phyloP scores from a whole-genome alignment of 2,113 vertebrate species.

The Phoenicopterus ruber region DNA sequence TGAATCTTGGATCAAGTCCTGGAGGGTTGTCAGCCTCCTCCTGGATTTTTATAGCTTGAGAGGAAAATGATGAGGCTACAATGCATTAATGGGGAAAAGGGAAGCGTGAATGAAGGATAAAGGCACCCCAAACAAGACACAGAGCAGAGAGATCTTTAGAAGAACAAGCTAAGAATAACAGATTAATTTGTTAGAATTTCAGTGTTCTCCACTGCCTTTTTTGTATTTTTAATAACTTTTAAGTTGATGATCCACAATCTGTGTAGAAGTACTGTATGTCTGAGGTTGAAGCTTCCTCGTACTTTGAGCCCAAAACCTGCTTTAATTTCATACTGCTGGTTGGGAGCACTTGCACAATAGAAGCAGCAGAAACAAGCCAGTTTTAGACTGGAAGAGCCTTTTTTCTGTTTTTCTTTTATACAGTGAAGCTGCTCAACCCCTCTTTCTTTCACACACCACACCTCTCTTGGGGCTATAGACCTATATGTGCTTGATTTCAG shows the following conservation, averaged over 20 bases:
- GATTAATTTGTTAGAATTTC: neutral
- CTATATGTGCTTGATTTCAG: neutral
- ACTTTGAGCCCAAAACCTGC: neutral
- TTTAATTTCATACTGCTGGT: neutral
- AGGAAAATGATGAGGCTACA: neutral
- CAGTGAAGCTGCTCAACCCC: neutral
- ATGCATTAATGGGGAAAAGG: neutral
- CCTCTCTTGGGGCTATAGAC: accelerated
- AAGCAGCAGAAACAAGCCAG: neutral
- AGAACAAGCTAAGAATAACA: neutral
- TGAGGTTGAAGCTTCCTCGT: neutral
- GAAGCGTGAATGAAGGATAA: neutral
- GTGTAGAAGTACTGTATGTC: neutral
- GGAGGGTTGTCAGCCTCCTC: neutral
- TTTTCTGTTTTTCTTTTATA: neutral
- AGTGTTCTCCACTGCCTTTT: neutral
- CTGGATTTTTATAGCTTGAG: neutral
- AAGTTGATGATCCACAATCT: neutral
- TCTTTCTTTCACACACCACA: neutral
- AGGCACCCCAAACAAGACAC: neutral
- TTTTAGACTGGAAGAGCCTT: neutral
- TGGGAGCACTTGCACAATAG: neutral
- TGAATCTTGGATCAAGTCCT: conserved; percentile 4
- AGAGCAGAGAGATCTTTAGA: neutral
- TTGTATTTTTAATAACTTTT: neutral